Evolutionary conservation across 2,113 vertebrate species (phyloP), one percentile per base, ranked within the genome.

Genomic region (Pagrus major): DNA sequence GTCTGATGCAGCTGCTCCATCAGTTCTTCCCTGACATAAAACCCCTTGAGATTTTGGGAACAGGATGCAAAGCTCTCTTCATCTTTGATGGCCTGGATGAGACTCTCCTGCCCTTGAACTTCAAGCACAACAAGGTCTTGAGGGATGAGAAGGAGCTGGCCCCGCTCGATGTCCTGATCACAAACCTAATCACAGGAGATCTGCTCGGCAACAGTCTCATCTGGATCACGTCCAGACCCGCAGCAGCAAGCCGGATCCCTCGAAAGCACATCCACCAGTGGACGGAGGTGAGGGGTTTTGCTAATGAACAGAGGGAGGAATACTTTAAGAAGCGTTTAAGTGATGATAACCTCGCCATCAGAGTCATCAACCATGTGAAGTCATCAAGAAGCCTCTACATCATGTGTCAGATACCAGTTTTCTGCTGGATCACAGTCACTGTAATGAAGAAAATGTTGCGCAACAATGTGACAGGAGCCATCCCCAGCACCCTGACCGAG

Each of bases 81-180:
- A 84, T 86, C 35, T 89, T 89, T 25, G 84, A 89, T 0, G 87
- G 80, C 41, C 74, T 89, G 0, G 87, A 89, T 2, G 84, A 89
- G 56, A 78, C 65, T 59, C 70, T 65, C 18, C 74, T 84, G 4
- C 78, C 84, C 1, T 41, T 89, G 66, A 44, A 87, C 25, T 89
- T 85, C 49, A 75, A 86, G 12, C 47, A 73, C 15, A 85, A 84
- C 67, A 68, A 79, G 67, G 68, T 84, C 15, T 55, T 78, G 51
- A 70, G 72, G 69, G 87, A 89, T 33, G 71, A 82, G 39, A 86
- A 63, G 0, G 71, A 86, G 63, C 35, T 41, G 0, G 79, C 88
- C 5, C 39, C 78, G 1, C 49, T 87, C 1, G 88, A 84, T 44
- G 71, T 87, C 9, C 37, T 89, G 33, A 49, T 89, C 21, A 86